phyloP scores from a whole-genome alignment of 2,113 vertebrate genomes.

The Bos indicus region DNA sequence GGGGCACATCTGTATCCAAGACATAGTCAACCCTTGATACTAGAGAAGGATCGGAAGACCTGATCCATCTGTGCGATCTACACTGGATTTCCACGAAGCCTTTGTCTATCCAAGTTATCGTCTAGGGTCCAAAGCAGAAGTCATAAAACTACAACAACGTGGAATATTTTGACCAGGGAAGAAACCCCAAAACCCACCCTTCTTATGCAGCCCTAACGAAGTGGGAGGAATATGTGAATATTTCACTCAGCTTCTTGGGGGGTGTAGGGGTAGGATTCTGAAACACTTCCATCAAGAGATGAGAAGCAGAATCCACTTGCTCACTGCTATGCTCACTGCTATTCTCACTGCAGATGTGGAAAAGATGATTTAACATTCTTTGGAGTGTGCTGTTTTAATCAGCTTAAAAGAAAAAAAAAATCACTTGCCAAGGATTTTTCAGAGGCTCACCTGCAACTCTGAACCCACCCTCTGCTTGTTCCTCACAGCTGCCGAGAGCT shows the following conservation, averaged over 20 bases:
- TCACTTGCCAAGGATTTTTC: not conserved
- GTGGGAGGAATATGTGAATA: not conserved
- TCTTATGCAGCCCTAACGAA: not conserved
- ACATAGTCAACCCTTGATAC: fast-evolving
- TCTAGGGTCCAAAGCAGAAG: not conserved
- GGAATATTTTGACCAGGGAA: not conserved
- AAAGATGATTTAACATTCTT: not conserved
- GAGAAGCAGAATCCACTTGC: not conserved
- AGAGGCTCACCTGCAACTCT: not conserved
- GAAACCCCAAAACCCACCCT: not conserved
- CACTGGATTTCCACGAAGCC: not conserved
- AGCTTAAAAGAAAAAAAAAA: not conserved
- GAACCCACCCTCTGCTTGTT: not conserved
- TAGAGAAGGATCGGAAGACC: not conserved
- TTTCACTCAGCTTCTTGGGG: not conserved
- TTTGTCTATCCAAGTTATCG: not conserved
- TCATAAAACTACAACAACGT: not conserved
- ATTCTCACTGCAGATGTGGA: not conserved
- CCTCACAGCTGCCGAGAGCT: not conserved
- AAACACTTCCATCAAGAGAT: not conserved
- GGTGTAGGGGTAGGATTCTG: not conserved
- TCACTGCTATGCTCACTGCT: not conserved
- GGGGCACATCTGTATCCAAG: not conserved
- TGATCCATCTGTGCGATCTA: fast-evolving
- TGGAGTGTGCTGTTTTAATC: not conserved